These are phyloP conservation scores for Salvelinus namaycush DNA, from an alignment of 2,113 vertebrate species.

Conservation along the genomic window DNA sequence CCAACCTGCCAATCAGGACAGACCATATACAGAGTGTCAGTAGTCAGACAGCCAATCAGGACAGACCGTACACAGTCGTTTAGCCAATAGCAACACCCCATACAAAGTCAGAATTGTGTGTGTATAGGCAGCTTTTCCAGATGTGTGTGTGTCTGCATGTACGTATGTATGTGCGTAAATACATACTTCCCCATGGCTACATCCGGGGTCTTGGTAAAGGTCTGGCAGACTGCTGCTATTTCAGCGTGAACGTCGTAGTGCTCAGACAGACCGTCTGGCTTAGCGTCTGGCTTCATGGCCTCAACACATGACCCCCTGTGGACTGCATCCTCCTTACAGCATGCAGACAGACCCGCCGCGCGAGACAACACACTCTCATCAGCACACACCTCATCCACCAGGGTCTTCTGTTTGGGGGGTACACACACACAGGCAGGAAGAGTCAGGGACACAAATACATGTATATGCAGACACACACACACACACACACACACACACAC, in stretches of 20 bases:
- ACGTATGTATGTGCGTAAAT: not conserved
- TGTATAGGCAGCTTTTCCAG: no score
- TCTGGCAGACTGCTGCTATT: not conserved
- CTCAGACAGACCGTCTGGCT: not conserved
- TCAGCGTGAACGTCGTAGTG: not conserved
- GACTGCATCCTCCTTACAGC: not conserved
- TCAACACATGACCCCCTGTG: not conserved
- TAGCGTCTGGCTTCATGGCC: not conserved
- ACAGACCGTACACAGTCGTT: no score
- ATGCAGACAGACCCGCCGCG: not conserved
- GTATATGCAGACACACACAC: not conserved
- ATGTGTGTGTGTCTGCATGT: no score
- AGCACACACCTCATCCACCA: not conserved
- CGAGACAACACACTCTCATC: not conserved
- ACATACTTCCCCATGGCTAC: conserved; percentile 7
- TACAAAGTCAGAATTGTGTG: no score
- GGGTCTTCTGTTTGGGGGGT: not conserved
- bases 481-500: not conserved
- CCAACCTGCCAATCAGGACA: conserved; percentile 3
- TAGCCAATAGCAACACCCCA: not conserved
- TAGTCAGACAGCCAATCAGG: no score
- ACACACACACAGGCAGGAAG: no score
- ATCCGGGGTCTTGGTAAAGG: not conserved
- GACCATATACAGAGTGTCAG: no score
- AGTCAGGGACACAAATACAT: not conserved